Conservation (phyloP, 2,888 invertebrate genomes). For the Flabesymbios commensalis region DNA sequence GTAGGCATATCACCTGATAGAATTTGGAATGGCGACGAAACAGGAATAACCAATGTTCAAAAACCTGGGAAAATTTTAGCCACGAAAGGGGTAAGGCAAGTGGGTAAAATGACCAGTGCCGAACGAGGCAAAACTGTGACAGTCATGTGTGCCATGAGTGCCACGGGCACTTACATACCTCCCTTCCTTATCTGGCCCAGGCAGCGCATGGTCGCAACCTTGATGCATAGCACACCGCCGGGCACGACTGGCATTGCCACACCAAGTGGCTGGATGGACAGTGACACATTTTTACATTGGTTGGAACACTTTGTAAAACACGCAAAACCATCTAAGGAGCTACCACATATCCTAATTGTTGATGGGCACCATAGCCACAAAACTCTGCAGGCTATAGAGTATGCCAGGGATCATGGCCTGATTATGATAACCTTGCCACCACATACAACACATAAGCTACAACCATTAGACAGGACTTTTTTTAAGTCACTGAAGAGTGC, state of each 20-base stretch:
- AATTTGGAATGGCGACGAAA: slow-evolving; percentile 32
- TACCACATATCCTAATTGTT: not conserved
- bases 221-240: slow-evolving; percentile 47
- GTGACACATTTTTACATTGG: slow-evolving; percentile 41
- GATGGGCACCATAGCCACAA: slow-evolving; percentile 47
- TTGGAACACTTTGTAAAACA: slow-evolving; percentile 54
- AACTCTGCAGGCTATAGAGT: slow-evolving; percentile 43
- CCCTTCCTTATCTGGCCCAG: slow-evolving; percentile 45
- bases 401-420: slow-evolving; percentile 35
- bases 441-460: slow-evolving; percentile 50
- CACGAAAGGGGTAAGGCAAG: slow-evolving; percentile 15
- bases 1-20: not conserved
- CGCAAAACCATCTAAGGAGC: not conserved
- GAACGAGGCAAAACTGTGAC: slow-evolving; percentile 30
- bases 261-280: slow-evolving; percentile 47
- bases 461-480: slow-evolving; percentile 40
- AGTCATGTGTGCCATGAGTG: slow-evolving; percentile 33
- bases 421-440: slow-evolving; percentile 42
- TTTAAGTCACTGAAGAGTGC: slow-evolving; percentile 38
- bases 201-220: slow-evolving; percentile 42
- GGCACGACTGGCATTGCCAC: slow-evolving; percentile 43
- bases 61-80: slow-evolving; percentile 25
- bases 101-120: slow-evolving; percentile 17
- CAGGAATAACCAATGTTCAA: slow-evolving; percentile 29
- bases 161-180: slow-evolving; percentile 33